A percentile compares a stretch with the other conserved stretches of the same genome.
phyloP scores from a whole-genome alignment of 2,888 invertebrate species.

The Acronicta alni region DNA sequence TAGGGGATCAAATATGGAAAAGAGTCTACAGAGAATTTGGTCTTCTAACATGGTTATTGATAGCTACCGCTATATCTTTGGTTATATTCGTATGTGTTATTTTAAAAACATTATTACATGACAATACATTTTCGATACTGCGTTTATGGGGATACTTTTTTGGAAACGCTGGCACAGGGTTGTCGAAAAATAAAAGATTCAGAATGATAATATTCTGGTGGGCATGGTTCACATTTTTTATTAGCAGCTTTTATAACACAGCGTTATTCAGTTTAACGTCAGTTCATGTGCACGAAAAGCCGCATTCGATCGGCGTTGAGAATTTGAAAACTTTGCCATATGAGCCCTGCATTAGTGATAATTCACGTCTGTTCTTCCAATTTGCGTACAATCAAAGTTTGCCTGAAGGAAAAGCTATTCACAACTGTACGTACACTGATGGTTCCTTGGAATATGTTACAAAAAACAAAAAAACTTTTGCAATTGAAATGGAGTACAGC shows the following conservation, averaged over 20 bases:
- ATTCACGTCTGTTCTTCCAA: constrained; percentile 61
- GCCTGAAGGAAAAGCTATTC: constrained; percentile 54
- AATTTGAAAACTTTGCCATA: constrained; percentile 60
- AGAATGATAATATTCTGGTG: constrained; percentile 67
- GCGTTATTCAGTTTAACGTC: constrained; percentile 71
- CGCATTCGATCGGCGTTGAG: constrained; percentile 50
- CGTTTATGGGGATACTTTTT: constrained; percentile 71
- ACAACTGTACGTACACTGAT: constrained; percentile 60
- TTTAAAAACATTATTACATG: constrained; percentile 43
- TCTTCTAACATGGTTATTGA: constrained; percentile 65
- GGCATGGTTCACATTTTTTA: constrained; percentile 76
- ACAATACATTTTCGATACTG: constrained; percentile 55
- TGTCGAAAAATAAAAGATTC: constrained; percentile 61
- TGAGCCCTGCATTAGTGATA: constrained; percentile 68
- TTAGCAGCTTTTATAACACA: constrained; percentile 74
- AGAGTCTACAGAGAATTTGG: constrained; percentile 70
- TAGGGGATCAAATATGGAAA: constrained; percentile 65
- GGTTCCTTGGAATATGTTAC: constrained; percentile 64
- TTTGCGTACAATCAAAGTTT: constrained; percentile 66
- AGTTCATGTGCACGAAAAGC: constrained; percentile 58
- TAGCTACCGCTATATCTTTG: constrained; percentile 57
- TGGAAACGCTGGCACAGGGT: constrained; percentile 60
- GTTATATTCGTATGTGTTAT: constrained; percentile 52
- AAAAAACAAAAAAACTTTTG: constrained; percentile 58
- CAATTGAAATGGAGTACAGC: constrained; percentile 63